Percentiles rank a stretch among this genome's conserved stretches.
phyloP scores from a whole-genome alignment of 2,797 vertebrate genomes.

The Pampus argenteus region DNA sequence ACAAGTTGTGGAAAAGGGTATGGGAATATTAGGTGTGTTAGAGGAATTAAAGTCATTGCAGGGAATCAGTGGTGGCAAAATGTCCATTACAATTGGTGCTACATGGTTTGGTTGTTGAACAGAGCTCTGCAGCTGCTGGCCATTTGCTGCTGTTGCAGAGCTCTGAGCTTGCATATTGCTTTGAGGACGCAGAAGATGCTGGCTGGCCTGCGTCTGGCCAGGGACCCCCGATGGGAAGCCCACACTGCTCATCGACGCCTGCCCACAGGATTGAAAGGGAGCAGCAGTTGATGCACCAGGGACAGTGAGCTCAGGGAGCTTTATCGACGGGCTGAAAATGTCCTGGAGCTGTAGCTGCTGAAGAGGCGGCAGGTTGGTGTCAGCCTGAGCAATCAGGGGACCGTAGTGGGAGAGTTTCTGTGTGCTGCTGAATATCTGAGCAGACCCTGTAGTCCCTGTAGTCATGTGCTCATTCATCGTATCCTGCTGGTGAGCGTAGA shows the following conservation, averaged over 20 bases:
- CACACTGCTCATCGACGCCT: constrained; percentile 26
- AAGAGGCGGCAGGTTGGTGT: constrained; percentile 25
- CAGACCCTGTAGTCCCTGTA: constrained; percentile 15
- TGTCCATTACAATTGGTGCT: constrained; percentile 14
- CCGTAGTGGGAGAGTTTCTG: constrained; percentile 68
- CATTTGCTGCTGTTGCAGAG: constrained; percentile 21
- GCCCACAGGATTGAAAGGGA: constrained; percentile 48
- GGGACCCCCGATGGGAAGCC: constrained; percentile 7
- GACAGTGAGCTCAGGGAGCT: constrained; percentile 63
- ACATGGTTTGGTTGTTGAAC: constrained; percentile 21
- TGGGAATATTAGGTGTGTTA: constrained; percentile 13
- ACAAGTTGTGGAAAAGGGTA: constrained; percentile 36
- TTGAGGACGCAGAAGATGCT: constrained; percentile 30
- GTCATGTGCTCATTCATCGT: neutral
- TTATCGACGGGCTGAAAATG: constrained; percentile 65
- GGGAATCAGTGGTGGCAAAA: constrained; percentile 63
- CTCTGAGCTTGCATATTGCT: constrained; percentile 30
- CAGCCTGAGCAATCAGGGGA: constrained; percentile 1
- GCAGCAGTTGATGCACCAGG: constrained; percentile 19
- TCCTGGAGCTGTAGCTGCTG: constrained; percentile 75
- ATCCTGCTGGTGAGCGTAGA: constrained; percentile 32
- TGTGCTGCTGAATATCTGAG: constrained; percentile 20
- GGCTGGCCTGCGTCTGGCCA: constrained; percentile 29
- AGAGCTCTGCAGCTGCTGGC: constrained; percentile 47
- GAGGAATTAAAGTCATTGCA: constrained; percentile 51